A percentile compares a stretch with the other conserved stretches of the same genome.
Conservation (phyloP, 2,113 vertebrate genomes). For the Platichthys stellatus region DNA sequence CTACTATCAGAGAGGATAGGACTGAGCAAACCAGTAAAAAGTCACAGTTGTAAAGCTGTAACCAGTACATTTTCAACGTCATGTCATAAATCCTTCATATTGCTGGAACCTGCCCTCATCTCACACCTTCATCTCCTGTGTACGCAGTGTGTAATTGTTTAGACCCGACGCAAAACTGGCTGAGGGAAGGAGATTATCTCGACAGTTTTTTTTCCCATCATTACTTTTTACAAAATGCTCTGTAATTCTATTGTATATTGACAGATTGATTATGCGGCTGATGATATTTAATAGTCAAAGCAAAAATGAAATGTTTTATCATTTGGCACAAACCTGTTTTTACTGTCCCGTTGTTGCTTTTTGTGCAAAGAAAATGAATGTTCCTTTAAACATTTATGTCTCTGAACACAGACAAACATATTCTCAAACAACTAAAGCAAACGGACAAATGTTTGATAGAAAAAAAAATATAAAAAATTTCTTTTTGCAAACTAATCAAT, state of each 20-base stretch:
- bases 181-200: background rate
- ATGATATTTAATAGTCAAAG: constrained; percentile 7
- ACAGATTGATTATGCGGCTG: background rate
- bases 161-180: background rate
- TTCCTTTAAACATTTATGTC: constrained; percentile 3
- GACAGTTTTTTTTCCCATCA: background rate
- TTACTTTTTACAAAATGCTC: background rate
- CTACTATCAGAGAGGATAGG: background rate
- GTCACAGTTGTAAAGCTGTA: background rate
- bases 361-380: constrained; percentile 4
- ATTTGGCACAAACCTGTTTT: background rate
- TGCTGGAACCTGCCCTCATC: too few relatives aligned
- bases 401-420: constrained; percentile 7
- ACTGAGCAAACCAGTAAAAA: background rate
- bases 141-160: background rate
- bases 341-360: background rate
- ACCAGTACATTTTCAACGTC: background rate
- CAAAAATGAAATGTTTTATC: background rate
- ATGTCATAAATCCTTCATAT: too few relatives aligned
- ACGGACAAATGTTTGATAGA: background rate
- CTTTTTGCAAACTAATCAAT: constrained; percentile 39
- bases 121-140: too few relatives aligned
- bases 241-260: background rate
- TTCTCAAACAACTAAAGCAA: constrained; percentile 9
- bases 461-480: constrained; percentile 10